phyloP scores from a whole-genome alignment of 2,113 vertebrate species.

The Podocnemis expansa region DNA sequence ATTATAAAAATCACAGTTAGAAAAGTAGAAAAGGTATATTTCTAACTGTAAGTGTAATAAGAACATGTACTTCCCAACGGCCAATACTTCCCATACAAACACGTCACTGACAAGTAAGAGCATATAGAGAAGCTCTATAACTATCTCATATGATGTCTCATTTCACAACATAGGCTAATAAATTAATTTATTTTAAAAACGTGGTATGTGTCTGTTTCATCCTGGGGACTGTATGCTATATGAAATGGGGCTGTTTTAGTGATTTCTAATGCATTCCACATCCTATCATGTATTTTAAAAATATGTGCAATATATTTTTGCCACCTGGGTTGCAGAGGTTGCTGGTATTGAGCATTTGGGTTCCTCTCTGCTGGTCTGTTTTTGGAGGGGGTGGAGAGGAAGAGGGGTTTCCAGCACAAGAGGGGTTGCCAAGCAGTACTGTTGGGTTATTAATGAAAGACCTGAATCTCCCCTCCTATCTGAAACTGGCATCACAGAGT shows the following conservation, averaged over 20 bases:
- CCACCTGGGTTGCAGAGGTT: background rate
- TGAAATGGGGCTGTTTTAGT: background rate
- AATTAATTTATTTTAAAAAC: background rate
- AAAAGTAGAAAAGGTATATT: background rate
- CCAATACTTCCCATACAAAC: background rate
- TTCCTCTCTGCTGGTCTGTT: background rate
- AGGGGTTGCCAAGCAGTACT: background rate
- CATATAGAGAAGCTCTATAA: rapidly evolving
- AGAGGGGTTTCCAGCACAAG: background rate
- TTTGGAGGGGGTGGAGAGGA: background rate
- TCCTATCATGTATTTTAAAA: background rate
- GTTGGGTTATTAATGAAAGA: background rate
- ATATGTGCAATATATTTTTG: background rate
- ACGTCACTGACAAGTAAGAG: rapidly evolving
- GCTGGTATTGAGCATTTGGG: background rate
- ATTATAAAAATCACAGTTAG: background rate
- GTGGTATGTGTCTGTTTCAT: background rate
- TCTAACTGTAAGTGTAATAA: background rate
- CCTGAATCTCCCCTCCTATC: background rate
- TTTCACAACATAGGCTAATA: background rate
- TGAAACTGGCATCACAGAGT: rapidly evolving
- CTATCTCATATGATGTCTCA: background rate
- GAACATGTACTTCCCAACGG: conserved; percentile 6
- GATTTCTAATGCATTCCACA: background rate
- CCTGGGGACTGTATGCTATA: background rate